Base-by-base conservation (phyloP, 2,113 vertebrate genomes). In the Ellobius talpinus region DNA sequence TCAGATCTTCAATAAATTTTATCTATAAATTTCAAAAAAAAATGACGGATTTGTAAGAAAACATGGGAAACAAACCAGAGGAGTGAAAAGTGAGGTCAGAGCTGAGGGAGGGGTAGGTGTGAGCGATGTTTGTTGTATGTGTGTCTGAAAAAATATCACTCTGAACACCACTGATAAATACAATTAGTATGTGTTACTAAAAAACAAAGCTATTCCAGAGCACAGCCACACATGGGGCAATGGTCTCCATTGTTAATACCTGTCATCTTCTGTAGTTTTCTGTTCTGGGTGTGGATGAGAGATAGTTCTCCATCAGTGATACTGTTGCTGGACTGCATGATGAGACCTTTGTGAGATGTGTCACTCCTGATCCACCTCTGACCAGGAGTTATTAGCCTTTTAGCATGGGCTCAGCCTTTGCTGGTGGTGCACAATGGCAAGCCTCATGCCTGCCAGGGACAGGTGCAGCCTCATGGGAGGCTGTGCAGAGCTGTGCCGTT, bases 381-480 rank as follows among this genome's bases (percentile, higher is more conserved):
- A 65, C 65, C 39, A 68, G 90, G 92, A 68, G 77, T 79, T 65
- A 39, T 76, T 94, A 50, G 50, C 93, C 93, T 90, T 93, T 96
- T 23, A 68, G 70, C 72, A n/a, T 5, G 61, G 96, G 72, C 90
- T 24, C 42, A 24, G 47, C 77, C 61, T 94, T 91, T 4, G 26
- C 39, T 61, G 61, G 47, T 45, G 82, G 78, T 24, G 2, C 26
- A 50, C 52, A 91, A 23, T 0, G 23, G 84, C 50, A 17, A 52
- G 45, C 55, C 55, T 24, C 21, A 29, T 17, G 73, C 73, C 24
- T 55, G 61, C 36, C 33, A 1, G 4, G 72, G 36, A 91, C 87
- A 93, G 91, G 93, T 92, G 93, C 45, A 79, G 47, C 47, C 66
- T 63, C 36, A 33, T 16, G 1, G 33, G 72, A 61, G 66, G 47